Evolutionary conservation across 2,797 vertebrate genomes (phyloP), one percentile per base, ranked within the genome.

Genomic region (Ptychobarbus kaznakovi): DNA sequence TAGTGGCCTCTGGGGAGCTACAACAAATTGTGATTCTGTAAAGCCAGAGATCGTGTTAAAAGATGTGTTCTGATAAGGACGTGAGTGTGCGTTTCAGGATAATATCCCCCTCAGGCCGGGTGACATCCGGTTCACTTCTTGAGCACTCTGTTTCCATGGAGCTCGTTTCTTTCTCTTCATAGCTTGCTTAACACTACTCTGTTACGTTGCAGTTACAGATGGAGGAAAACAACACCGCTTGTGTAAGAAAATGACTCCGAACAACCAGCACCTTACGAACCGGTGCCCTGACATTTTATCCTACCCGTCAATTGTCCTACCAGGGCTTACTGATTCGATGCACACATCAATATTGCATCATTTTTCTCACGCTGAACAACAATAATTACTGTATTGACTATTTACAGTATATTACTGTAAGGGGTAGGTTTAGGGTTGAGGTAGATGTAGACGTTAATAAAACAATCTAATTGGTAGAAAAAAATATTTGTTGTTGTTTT

Each of bases 111-210:
- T 84, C 32, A 20, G 78, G 78, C 63, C 4, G 22, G 72, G 68
- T 65, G 86, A 44, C 49, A 51, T 65, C 75, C 18, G 3, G 25
- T 75, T 76, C 3, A 28, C 68, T 68, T 81, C 61, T 76, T 1
- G 28, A 61, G 61, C 46, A 73, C 76, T 83, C 75, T 66, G 86
- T 87, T 87, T 78, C 86, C 86, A 87, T 84, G 82, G 82, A 42
- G 82, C 82, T 76, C 3, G 61, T 40, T 58, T 83, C 75, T 69
- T 76, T 65, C 15, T 83, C 28, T 3, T n/a, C 18, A 5, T 18
- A 49, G 56, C 56, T 44, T 1, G 68, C 73, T 56, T 72, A 61
- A 82, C 18, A 46, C 38, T 10, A 28, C 53, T 58, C n/a, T 9
- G 56, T 74, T 51, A 49, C 5, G 42, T 35, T 40, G 20, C 69